These are phyloP conservation scores for Drosophila anceps DNA, from an alignment of 2,888 invertebrate species.

Conservation along the genomic window DNA sequence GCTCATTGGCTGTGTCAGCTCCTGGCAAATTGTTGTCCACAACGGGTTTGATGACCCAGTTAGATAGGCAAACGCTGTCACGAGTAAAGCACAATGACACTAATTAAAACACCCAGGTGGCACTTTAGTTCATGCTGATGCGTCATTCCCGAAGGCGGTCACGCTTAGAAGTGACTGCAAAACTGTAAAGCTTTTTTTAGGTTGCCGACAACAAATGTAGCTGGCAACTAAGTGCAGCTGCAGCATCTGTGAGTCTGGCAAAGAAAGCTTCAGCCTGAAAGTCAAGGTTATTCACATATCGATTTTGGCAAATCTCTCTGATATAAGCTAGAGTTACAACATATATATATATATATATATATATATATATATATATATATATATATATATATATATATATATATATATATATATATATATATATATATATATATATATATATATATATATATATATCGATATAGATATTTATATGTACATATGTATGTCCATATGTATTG, in stretches of 20 bases:
- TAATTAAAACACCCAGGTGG: slow-evolving; percentile 59
- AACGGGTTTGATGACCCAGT: slow-evolving; percentile 51
- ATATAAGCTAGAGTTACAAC: slow-evolving; percentile 2
- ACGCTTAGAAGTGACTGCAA: slow-evolving; percentile 10
- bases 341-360: slow-evolving; percentile 14
- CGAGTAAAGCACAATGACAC: slow-evolving; percentile 43
- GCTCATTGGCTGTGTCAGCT: slow-evolving; percentile 6
- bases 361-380: slow-evolving; percentile 26
- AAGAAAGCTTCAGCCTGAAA: slow-evolving; percentile 27
- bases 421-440: slow-evolving; percentile 14
- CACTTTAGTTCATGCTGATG: slow-evolving; percentile 38
- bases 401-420: slow-evolving; percentile 14
- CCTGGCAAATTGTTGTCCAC: slow-evolving; percentile 4
- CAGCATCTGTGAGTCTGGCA: slow-evolving; percentile 29
- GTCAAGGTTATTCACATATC: slow-evolving; percentile 66
- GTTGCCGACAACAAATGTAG: slow-evolving; percentile 32
- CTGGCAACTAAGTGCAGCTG: slow-evolving; percentile 54
- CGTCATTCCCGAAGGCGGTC: slow-evolving; percentile 32
- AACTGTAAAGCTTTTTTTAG: slow-evolving; percentile 45
- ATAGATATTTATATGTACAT: no score
- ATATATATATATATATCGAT: slow-evolving; percentile 13
- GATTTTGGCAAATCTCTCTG: slow-evolving; percentile 47
- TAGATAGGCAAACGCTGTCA: slow-evolving; percentile 56
- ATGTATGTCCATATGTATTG: slow-evolving; percentile 3
- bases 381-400: slow-evolving; percentile 14